These are phyloP conservation scores for Shargacucullia verbasci DNA, from an alignment of 2,888 invertebrate genomes.

Conservation along the genomic window DNA sequence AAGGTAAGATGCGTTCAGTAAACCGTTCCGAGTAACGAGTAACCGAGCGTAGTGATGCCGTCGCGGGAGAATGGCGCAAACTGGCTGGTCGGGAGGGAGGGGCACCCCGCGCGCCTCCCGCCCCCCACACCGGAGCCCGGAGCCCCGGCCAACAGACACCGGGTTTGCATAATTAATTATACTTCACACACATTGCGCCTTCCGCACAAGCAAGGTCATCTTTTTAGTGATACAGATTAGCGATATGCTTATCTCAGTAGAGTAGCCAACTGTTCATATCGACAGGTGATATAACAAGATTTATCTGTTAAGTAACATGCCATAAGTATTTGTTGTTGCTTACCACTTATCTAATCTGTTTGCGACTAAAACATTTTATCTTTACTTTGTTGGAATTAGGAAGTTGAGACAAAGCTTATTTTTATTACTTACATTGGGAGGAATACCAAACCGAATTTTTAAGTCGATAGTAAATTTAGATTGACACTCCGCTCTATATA, in stretches of 20 bases:
- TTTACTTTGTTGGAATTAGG: conserved; percentile 8
- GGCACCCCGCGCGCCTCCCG: conserved; percentile 57
- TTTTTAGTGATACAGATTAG: conserved; percentile 67
- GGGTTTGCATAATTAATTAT: conserved; percentile 86
- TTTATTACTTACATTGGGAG: too few species aligned
- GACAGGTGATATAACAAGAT: conserved; percentile 44
- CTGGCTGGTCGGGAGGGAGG: conserved; percentile 78
- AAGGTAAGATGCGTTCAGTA: conserved; percentile 85
- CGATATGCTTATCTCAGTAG: conserved; percentile 43
- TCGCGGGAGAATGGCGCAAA: conserved; percentile 86
- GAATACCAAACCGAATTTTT: not conserved
- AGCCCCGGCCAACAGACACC: conserved; percentile 80
- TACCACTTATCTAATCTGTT: conserved; percentile 20
- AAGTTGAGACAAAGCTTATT: not conserved
- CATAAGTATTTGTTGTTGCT: conserved; percentile 15
- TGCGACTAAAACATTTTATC: conserved; percentile 22
- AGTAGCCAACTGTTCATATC: conserved; percentile 24
- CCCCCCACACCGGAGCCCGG: conserved; percentile 51
- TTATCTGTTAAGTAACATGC: conserved; percentile 26
- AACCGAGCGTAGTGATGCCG: conserved; percentile 82
- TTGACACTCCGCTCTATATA: too few species aligned
- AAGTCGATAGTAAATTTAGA: too few species aligned
- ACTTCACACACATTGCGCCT: conserved; percentile 81
- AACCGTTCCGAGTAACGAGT: conserved; percentile 81
- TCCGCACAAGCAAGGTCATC: conserved; percentile 83